These are phyloP conservation scores for Drosophila rellima DNA, from an alignment of 2,888 invertebrate species.

Conservation along the genomic window DNA sequence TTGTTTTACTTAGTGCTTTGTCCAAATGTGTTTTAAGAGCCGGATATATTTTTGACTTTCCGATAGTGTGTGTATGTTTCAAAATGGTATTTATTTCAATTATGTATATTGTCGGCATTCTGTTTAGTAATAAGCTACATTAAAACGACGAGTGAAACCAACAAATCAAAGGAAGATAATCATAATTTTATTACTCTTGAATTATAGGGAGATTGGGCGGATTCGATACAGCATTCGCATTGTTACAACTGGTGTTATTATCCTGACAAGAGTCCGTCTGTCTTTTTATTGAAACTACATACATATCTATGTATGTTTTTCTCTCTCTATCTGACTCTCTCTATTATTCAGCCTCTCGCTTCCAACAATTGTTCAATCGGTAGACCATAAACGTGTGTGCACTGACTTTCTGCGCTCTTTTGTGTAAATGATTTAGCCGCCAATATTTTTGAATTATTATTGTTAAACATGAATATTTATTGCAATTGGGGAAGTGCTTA, in stretches of 20 bases:
- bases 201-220: neutral
- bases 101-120: neutral
- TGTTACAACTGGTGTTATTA: neutral
- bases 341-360: neutral
- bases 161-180: neutral
- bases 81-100: neutral
- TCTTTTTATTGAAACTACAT: neutral
- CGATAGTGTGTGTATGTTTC: too few relatives aligned
- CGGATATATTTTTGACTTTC: too few relatives aligned
- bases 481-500: conserved; percentile 36
- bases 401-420: conserved; percentile 44
- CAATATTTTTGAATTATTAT: conserved; percentile 74
- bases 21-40: neutral
- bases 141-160: neutral
- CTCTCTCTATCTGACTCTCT: neutral
- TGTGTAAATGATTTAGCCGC: conserved; percentile 69
- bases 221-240: neutral
- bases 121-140: neutral
- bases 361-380: conserved; percentile 44
- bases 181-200: neutral
- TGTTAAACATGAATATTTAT: conserved; percentile 77
- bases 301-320: neutral
- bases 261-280: neutral
- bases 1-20: neutral
- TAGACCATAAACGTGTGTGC: conserved; percentile 52